Conservation (phyloP, 2,888 invertebrate species). For the Heterodera filipjevi region DNA sequence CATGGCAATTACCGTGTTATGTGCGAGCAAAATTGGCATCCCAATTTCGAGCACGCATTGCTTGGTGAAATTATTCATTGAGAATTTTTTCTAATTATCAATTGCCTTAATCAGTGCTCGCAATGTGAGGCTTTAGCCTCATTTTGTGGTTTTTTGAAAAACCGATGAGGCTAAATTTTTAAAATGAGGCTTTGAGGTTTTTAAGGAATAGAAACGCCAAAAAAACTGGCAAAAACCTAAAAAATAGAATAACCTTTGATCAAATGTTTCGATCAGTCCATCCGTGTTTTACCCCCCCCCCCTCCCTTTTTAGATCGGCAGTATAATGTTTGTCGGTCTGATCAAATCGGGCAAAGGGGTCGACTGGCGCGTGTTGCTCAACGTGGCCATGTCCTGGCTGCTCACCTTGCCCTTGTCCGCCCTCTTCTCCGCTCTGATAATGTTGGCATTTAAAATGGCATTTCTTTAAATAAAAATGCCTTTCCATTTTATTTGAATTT, state of each 20-base stretch:
- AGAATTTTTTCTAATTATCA: not conserved
- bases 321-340: slow-evolving; percentile 94
- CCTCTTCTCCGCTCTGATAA: slow-evolving; percentile 39
- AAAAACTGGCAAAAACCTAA: not conserved
- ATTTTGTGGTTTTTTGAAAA: too few species aligned
- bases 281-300: not conserved
- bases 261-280: too few species aligned
- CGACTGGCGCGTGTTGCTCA: slow-evolving; percentile 72
- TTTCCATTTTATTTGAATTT: not conserved
- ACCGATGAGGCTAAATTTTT: too few species aligned
- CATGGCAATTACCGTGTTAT: slow-evolving; percentile 89
- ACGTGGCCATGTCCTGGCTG: slow-evolving; percentile 95
- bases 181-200: not conserved
- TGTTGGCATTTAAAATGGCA: slow-evolving; percentile 32
- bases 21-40: slow-evolving; percentile 93
- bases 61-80: too few species aligned
- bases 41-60: slow-evolving; percentile 78
- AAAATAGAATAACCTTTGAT: not conserved
- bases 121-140: too few species aligned
- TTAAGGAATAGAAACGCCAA: too few species aligned
- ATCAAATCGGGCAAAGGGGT: slow-evolving; percentile 72
- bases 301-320: slow-evolving; percentile 71
- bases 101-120: too few species aligned
- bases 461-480: slow-evolving; percentile 23
- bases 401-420: slow-evolving; percentile 83